Base-by-base conservation (phyloP, 2,888 invertebrate species). In the Lissocephala sabroskyi region DNA sequence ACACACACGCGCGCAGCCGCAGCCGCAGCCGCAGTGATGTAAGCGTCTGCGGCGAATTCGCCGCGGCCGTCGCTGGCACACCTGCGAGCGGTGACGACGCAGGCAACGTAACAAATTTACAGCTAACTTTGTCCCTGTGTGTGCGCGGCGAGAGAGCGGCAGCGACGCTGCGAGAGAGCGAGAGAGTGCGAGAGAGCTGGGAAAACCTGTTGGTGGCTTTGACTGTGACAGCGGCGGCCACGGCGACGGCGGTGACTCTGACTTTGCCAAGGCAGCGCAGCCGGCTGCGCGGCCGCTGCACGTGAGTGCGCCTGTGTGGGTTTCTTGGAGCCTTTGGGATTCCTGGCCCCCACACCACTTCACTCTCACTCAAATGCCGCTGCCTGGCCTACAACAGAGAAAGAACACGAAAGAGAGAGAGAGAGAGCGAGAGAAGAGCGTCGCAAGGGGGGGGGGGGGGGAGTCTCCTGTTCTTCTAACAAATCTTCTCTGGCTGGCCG, bases 41-140 rank as follows among this genome's bases (percentile, higher is more conserved):
- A 68, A 66, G 71, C 75, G 54, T 23, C 47, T 53, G 56, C 76
- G 55, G 49, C 52, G 60, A 75, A 73, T 73, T 75, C 61, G 62
- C 54, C 40, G 17, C 19, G 26, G 35, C 2, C 40, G 23, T 23
- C 23, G 4, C 7, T 23, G 7, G 52, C 75, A 66, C 68, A 68
- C 73, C 68, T 68, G 68, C 66, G 56, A 37, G 33, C 28, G 26
- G 23, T 11, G 6, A 23, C 29, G 29, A 45, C 52, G 45, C 55
- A 62, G 61, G 54, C 59, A 62, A 77, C 70, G 71, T 79, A 78
- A 71, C 68, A 76, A 83, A 82, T 83, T 83, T 83, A 83, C 83
- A 82, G 83, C 83, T 83, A 83, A 61, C 70, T 73, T 74, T 76
- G 56, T 57, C 41, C 47, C 49, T 62, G 82, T 81, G 52, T 82